These are phyloP conservation scores for Lucinisca nassula DNA, from an alignment of 2,888 invertebrate species.

Conservation along the genomic window DNA sequence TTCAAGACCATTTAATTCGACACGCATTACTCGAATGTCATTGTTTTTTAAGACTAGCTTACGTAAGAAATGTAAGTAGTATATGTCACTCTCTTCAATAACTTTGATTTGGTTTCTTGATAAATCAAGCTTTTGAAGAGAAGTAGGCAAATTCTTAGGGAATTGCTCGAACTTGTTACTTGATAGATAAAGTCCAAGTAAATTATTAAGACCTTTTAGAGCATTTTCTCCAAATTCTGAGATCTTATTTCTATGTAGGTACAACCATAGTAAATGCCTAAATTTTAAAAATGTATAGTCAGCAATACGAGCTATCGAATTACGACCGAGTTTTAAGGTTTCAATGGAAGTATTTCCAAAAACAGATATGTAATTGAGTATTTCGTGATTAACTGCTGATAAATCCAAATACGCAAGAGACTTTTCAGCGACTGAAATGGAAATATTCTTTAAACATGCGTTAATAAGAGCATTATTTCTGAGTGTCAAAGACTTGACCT, in stretches of 20 bases:
- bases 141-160: constrained; percentile 73
- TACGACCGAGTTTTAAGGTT: neutral
- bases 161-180: constrained; percentile 72
- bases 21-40: constrained; percentile 93
- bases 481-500: constrained; percentile 73
- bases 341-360: neutral
- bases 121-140: constrained; percentile 70
- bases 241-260: constrained; percentile 72
- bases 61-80: constrained; percentile 92
- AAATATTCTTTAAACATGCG: constrained; percentile 60
- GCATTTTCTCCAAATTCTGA: constrained; percentile 52
- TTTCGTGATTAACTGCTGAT: constrained; percentile 30
- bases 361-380: neutral
- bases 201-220: constrained; percentile 69
- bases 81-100: constrained; percentile 93
- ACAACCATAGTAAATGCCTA: constrained; percentile 65
- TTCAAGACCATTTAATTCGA: constrained; percentile 83
- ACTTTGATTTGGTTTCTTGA: constrained; percentile 91
- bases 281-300: constrained; percentile 69
- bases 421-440: constrained; percentile 64
- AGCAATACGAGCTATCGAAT: constrained; percentile 38
- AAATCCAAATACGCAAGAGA: constrained; percentile 75
- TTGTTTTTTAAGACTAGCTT: constrained; percentile 96
- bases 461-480: constrained; percentile 74
- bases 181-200: constrained; percentile 69